A percentile compares a stretch with the other conserved stretches of the same genome.
These are phyloP conservation scores for Ptychadena robeensis DNA, from an alignment of 2,797 vertebrate species.

Conservation along the genomic window DNA sequence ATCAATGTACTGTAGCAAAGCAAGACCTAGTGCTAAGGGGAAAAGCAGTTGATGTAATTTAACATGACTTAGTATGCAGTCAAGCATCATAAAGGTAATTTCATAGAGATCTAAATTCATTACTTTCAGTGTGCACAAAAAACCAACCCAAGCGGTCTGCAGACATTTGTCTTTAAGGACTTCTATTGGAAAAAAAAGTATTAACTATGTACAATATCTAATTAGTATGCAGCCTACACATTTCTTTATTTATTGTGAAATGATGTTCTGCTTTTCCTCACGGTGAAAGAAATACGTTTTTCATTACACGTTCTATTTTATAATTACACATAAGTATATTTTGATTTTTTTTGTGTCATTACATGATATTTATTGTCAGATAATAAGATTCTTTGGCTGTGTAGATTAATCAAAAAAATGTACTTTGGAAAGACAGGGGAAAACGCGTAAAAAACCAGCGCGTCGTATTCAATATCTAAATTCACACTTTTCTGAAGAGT, in stretches of 20 bases:
- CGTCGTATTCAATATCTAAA: conserved; percentile 13
- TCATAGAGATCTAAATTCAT: conserved; percentile 60
- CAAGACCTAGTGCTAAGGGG: background rate
- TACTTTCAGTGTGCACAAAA: conserved; percentile 54
- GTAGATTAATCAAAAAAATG: conserved; percentile 39
- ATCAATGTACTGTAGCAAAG: background rate
- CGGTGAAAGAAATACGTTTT: conserved; percentile 59
- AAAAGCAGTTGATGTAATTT: conserved; percentile 39
- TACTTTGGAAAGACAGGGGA: conserved; percentile 1
- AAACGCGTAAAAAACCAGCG: conserved; percentile 21
- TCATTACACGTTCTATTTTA: conserved; percentile 59
- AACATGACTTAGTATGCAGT: conserved; percentile 53
- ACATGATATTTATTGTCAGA: conserved; percentile 49
- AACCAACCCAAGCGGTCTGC: conserved; percentile 42
- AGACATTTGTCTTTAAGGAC: conserved; percentile 53
- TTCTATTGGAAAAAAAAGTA: conserved; percentile 53
- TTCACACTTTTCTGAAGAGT: background rate
- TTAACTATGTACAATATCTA: conserved; percentile 60
- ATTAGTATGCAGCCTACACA: conserved; percentile 56
- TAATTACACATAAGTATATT: conserved; percentile 58
- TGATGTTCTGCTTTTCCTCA: conserved; percentile 57
- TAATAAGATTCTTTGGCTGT: conserved; percentile 38
- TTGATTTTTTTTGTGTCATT: conserved; percentile 50
- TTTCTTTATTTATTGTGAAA: conserved; percentile 60
- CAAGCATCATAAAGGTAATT: conserved; percentile 55